phyloP scores from a whole-genome alignment of 2,113 vertebrate genomes.

The Nerophis lumbriciformis region DNA sequence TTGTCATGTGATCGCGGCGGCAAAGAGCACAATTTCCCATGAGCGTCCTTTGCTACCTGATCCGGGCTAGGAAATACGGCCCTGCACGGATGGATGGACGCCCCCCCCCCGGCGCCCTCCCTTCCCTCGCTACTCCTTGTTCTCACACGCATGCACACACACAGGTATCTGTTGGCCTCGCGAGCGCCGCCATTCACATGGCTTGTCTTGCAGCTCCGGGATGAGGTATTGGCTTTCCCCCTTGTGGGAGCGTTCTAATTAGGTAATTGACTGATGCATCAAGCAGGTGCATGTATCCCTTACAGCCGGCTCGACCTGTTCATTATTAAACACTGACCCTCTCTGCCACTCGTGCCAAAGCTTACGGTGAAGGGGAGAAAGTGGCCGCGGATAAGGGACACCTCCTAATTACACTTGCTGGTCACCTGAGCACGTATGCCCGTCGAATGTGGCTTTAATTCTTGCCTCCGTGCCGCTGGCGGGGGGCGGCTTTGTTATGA shows the following conservation, averaged over 20 bases:
- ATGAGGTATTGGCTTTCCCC: slow-evolving; percentile 72
- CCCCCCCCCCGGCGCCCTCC: background rate
- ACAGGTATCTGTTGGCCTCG: slow-evolving; percentile 59
- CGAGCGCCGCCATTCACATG: slow-evolving; percentile 62
- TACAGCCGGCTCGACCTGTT: slow-evolving; percentile 73
- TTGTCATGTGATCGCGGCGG: slow-evolving; percentile 42
- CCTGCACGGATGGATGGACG: background rate
- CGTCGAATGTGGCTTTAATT: slow-evolving; percentile 27
- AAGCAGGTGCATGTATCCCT: slow-evolving; percentile 79
- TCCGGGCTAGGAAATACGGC: slow-evolving; percentile 51
- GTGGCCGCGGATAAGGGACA: slow-evolving; percentile 51
- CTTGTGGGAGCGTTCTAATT: slow-evolving; percentile 75
- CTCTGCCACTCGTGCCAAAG: slow-evolving; percentile 64
- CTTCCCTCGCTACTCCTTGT: slow-evolving; percentile 38
- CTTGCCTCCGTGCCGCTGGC: background rate
- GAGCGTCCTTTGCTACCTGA: slow-evolving; percentile 64
- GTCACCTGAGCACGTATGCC: slow-evolving; percentile 52
- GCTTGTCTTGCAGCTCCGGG: slow-evolving; percentile 51
- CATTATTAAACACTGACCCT: slow-evolving; percentile 79
- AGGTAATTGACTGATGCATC: slow-evolving; percentile 79
- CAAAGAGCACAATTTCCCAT: slow-evolving; percentile 60
- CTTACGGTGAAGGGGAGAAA: slow-evolving; percentile 54
- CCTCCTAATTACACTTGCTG: slow-evolving; percentile 67
- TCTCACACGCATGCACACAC: slow-evolving; percentile 29
- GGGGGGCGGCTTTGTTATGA: too few relatives aligned